Evolutionary conservation across 2,888 invertebrate species (phyloP).

Genomic region (Parelbella ahira): DNA sequence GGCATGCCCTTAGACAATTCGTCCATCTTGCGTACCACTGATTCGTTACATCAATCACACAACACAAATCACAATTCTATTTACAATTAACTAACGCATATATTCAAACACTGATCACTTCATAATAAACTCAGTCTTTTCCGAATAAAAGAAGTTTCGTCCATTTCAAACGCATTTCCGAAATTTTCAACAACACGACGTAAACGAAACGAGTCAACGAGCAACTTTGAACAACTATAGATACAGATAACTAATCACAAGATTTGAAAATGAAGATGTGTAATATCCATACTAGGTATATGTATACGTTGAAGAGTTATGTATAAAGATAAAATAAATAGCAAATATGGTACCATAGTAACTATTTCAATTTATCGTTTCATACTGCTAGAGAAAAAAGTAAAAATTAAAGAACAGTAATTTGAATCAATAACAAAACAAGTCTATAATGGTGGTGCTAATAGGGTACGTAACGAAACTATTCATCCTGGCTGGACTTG

Average conservation of each 20-base stretch:
- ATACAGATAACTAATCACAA: constrained; percentile 1
- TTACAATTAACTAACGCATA: constrained; percentile 48
- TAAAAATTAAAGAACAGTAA: no score
- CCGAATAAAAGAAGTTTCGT: constrained; percentile 55
- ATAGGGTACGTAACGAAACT: no score
- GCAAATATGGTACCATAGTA: no score
- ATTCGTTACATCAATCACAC: constrained; percentile 77
- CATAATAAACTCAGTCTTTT: constrained; percentile 54
- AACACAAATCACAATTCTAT: constrained; percentile 59
- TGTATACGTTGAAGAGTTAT: no score
- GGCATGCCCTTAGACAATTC: constrained; percentile 80
- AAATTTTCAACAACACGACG: constrained; percentile 47
- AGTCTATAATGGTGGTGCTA: no score
- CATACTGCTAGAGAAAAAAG: no score
- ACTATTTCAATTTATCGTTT: no score
- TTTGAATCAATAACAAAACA: no score
- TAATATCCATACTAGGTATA: no score
- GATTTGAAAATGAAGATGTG: no score
- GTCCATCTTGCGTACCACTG: constrained; percentile 79
- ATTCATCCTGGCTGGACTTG: no score
- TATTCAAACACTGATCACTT: constrained; percentile 54
- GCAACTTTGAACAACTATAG: constrained; percentile 9
- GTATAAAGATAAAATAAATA: no score
- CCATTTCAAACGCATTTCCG: constrained; percentile 65
- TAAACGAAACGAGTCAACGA: constrained; percentile 46